phyloP scores from a whole-genome alignment of 2,888 invertebrate genomes.

The Lapara coniferarum region DNA sequence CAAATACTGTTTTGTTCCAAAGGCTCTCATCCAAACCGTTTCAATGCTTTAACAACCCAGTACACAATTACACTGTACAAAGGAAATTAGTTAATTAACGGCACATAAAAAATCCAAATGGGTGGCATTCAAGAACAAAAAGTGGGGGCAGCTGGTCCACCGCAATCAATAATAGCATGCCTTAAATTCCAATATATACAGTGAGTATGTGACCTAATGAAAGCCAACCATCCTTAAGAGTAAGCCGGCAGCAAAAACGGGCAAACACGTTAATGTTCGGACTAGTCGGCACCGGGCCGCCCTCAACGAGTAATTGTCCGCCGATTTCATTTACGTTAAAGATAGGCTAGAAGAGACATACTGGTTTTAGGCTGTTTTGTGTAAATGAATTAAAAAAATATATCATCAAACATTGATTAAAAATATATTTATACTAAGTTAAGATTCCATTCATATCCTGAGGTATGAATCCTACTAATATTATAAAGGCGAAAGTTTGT shows the following conservation, averaged over 20 bases:
- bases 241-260: slow-evolving; percentile 41
- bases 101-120: background rate
- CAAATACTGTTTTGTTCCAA: too few relatives aligned
- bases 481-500: too few relatives aligned
- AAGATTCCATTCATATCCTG: too few relatives aligned
- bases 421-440: too few relatives aligned
- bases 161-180: slow-evolving; percentile 16
- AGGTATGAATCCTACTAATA: too few relatives aligned
- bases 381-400: too few relatives aligned
- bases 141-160: background rate
- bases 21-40: too few relatives aligned
- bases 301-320: slow-evolving; percentile 20
- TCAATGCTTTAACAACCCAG: too few relatives aligned
- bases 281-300: slow-evolving; percentile 1
- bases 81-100: slow-evolving; percentile 9
- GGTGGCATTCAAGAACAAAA: slow-evolving; percentile 11
- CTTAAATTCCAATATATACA: slow-evolving; percentile 5
- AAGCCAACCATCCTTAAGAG: slow-evolving; percentile 29
- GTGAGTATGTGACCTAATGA: slow-evolving; percentile 36
- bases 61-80: slow-evolving; percentile 1
- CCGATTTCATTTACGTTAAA: slow-evolving; percentile 13
- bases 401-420: too few relatives aligned
- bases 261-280: slow-evolving; percentile 35
- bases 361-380: too few relatives aligned
- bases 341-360: slow-evolving; percentile 8